Percentiles rank a stretch among this genome's conserved stretches.
Conservation (phyloP, 2,113 vertebrate species). For the Myrmecophaga tridactyla region DNA sequence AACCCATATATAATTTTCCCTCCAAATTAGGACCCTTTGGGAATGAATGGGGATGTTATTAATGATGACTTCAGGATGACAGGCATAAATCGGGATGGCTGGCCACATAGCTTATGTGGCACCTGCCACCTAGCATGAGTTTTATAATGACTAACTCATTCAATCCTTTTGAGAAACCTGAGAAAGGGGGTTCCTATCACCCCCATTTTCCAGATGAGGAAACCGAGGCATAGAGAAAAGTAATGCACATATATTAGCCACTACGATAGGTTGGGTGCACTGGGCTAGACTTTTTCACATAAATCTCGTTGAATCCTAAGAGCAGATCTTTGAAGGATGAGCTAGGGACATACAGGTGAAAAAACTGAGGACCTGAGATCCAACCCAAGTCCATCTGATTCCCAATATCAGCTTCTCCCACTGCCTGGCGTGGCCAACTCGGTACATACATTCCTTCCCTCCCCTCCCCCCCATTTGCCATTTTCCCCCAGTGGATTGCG, state of each 20-base stretch:
- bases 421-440: not conserved
- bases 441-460: not conserved
- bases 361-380: not conserved
- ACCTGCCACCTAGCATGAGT: fast-evolving
- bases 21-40: not conserved
- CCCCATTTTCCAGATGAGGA: not conserved
- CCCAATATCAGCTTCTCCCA: not conserved
- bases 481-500: not conserved
- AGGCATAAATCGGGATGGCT: fast-evolving
- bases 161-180: not conserved
- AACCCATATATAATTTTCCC: fast-evolving
- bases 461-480: too few species aligned
- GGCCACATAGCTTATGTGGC: not conserved
- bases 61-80: not conserved
- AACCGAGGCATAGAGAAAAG: not conserved
- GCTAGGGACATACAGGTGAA: not conserved
- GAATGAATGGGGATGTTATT: not conserved
- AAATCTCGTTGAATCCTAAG: too few species aligned
- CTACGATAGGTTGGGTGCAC: fast-evolving
- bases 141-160: not conserved
- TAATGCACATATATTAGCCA: not conserved
- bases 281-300: not conserved
- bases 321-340: not conserved
- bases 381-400: not conserved
- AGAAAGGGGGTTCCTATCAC: not conserved